Conservation (phyloP, 2,113 vertebrate genomes). For the Notarius lentiginosus region DNA sequence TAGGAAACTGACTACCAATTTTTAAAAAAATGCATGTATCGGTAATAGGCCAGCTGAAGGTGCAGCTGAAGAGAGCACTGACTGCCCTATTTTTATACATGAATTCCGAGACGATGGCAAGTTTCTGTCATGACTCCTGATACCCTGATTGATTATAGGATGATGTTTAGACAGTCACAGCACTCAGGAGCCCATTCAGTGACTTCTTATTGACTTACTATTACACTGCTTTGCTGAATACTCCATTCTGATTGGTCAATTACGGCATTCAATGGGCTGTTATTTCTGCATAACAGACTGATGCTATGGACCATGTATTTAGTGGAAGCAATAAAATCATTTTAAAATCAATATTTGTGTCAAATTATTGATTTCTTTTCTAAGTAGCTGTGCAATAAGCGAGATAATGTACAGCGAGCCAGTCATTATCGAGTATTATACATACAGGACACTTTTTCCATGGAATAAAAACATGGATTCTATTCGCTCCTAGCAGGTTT, state of each 20-base stretch:
- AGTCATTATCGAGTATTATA: too few relatives aligned
- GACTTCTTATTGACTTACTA: not conserved
- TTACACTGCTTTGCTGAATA: too few relatives aligned
- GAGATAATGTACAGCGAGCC: too few relatives aligned
- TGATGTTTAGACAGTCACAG: not conserved
- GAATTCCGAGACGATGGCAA: not conserved
- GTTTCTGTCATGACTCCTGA: not conserved
- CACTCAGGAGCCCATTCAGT: not conserved
- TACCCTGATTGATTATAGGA: not conserved
- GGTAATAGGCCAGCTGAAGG: not conserved
- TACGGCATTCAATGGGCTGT: not conserved
- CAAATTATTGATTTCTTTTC: too few relatives aligned
- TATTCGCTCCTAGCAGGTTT: too few relatives aligned
- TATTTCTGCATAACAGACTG: too few relatives aligned
- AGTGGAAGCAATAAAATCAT: too few relatives aligned
- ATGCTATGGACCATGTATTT: too few relatives aligned
- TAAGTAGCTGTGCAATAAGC: too few relatives aligned
- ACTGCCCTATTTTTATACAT: not conserved
- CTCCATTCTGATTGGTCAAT: not conserved
- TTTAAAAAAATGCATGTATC: not conserved
- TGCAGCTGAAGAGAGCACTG: not conserved
- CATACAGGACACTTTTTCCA: too few relatives aligned
- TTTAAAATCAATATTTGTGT: too few relatives aligned
- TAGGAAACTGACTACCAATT: not conserved
- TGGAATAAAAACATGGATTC: too few relatives aligned